Base-by-base conservation (phyloP, 2,888 invertebrate genomes). In the Cheilosia vulpina region DNA sequence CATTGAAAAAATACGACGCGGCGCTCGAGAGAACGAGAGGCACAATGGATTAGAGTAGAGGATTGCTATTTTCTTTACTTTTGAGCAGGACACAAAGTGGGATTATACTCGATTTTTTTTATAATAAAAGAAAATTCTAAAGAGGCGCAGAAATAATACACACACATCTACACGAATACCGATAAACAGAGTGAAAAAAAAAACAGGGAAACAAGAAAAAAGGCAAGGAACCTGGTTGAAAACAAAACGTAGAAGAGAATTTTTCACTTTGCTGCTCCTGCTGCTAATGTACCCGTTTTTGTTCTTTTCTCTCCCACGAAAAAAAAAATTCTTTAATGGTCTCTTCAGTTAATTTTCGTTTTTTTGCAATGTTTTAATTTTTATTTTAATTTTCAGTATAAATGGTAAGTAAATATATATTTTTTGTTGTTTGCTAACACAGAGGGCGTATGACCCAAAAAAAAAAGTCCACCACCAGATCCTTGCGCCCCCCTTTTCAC, bases 21-120 rank as follows among this genome's bases (percentile, higher is more conserved):
- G 24, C n/a, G 24, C 34, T 50, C 45, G 27, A 57, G 13, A 50
- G 24, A 65, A 41, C 62, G 65, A 43, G 71, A 71, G 57, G 58
- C 57, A 65, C 57, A 58, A 79, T 78, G 57, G 47, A 57, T 55
- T 55, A 50, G 69, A 78, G 38, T 34, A 47, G 62, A 15, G 60
- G 50, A 38, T 66, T 58, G 57, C 21, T 76, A 58, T 71, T 71
- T 69, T 57, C 66, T 71, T 34, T 50, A 52, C 17, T 52, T 60
- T 60, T 66, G n/a, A 24, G 19, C 68, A 76, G 66, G 66, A 69
- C 77, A 69, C 62, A 62, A 76, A 75, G 52, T 68, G 34, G 53
- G 38, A 77, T 55, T 53, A 69, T 38, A 60, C 43, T 53, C 13
- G 34, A 60, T 31, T 76, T 65, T 53, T 63, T 43, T 24, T 43